Evolutionary conservation across 2,113 vertebrate species (phyloP).

Genomic region (Papio anubis): DNA sequence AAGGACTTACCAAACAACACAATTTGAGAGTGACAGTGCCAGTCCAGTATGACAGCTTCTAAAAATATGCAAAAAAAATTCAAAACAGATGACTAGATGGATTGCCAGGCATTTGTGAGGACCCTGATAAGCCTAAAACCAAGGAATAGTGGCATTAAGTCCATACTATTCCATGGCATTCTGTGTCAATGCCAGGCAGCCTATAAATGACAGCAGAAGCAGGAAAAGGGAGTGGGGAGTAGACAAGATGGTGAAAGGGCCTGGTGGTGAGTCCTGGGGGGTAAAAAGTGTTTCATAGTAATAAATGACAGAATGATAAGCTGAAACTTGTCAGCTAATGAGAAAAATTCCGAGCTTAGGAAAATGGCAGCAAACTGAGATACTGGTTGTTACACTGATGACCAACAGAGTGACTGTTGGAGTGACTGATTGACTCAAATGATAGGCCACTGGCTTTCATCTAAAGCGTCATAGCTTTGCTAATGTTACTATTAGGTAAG

Average conservation of each 20-base stretch:
- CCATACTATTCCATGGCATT: background rate
- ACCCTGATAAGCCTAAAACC: background rate
- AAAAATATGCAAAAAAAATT: constrained; percentile 17
- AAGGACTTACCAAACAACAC: background rate
- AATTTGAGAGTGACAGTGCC: background rate
- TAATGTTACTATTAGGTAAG: background rate
- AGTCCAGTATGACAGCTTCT: background rate
- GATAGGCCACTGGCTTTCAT: background rate
- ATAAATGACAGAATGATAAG: background rate
- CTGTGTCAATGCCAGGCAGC: background rate
- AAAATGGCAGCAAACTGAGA: background rate
- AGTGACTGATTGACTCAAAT: background rate
- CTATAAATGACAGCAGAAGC: background rate
- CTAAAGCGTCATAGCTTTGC: background rate
- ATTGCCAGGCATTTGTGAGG: background rate
- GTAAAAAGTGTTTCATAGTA: background rate
- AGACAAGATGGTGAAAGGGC: background rate
- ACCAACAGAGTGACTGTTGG: background rate
- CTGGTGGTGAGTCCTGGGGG: background rate
- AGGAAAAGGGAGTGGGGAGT: background rate
- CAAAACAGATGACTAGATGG: background rate
- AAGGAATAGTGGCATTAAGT: background rate
- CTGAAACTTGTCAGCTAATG: background rate
- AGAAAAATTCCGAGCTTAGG: background rate
- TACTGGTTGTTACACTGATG: background rate